phyloP scores from a whole-genome alignment of 92 coral and sea anemone species.

The Scolanthus callimorphus region DNA sequence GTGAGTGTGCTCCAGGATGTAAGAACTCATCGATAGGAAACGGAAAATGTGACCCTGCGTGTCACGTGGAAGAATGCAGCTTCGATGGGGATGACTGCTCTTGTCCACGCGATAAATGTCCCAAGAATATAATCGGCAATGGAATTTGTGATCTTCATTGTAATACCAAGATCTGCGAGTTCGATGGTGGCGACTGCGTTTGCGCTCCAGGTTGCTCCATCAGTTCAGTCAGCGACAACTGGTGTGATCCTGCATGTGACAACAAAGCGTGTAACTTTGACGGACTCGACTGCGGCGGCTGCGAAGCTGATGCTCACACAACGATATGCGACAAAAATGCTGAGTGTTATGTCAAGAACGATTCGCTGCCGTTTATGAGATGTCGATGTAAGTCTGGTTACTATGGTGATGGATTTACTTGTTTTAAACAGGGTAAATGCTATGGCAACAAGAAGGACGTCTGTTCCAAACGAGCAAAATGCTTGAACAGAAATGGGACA shows the following conservation, averaged over 20 bases:
- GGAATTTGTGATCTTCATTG: constrained; percentile 49
- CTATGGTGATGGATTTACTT: constrained; percentile 57
- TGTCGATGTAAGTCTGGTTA: constrained; percentile 45
- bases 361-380: constrained; percentile 29
- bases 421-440: constrained; percentile 54
- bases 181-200: constrained; percentile 62
- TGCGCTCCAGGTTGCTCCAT: constrained; percentile 51
- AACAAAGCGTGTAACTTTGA: constrained; percentile 37
- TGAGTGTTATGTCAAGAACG: constrained; percentile 14
- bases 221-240: constrained; percentile 40
- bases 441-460: constrained; percentile 23
- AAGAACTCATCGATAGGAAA: constrained; percentile 34
- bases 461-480: constrained; percentile 42
- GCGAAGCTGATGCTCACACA: constrained; percentile 38
- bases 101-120: constrained; percentile 41
- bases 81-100: constrained; percentile 52
- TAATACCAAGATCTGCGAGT: constrained; percentile 37
- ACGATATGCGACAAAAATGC: constrained; percentile 49
- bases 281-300: constrained; percentile 64
- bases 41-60: constrained; percentile 42
- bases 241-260: constrained; percentile 53
- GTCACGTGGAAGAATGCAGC: constrained; percentile 40
- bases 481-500: constrained; percentile 43
- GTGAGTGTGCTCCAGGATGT: constrained; percentile 61
- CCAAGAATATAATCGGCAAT: constrained; percentile 32